phyloP scores from a whole-genome alignment of 2,113 vertebrate genomes.

The Protobothrops mucrosquamatus region DNA sequence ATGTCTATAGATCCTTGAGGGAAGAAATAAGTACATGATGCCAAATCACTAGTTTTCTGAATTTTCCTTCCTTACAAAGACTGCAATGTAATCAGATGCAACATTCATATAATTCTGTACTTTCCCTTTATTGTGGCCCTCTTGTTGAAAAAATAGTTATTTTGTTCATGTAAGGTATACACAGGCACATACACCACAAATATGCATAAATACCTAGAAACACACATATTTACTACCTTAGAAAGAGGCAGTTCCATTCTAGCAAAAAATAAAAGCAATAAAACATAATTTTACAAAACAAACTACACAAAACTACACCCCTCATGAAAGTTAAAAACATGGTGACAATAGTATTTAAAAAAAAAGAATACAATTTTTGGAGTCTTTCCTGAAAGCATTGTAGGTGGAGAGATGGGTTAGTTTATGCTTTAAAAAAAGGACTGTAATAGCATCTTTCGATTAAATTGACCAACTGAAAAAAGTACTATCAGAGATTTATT shows the following conservation, averaged over 20 bases:
- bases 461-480: background rate
- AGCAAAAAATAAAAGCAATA: background rate
- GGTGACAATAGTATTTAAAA: background rate
- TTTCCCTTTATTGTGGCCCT: background rate
- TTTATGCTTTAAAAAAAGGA: background rate
- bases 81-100: rapidly evolving
- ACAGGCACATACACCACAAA: background rate
- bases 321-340: background rate
- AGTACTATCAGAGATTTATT: background rate
- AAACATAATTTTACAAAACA: background rate
- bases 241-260: slow-evolving; percentile 42
- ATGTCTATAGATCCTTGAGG: slow-evolving; percentile 36
- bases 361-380: background rate
- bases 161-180: background rate
- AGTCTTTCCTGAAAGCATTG: background rate
- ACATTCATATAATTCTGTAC: background rate
- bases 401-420: background rate
- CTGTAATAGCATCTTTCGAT: background rate
- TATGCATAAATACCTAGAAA: slow-evolving; percentile 21
- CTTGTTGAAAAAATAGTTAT: background rate
- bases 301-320: background rate
- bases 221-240: background rate
- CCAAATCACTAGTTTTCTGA: background rate
- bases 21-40: background rate
- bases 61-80: background rate